These are phyloP conservation scores for Sphaeridia pumilis DNA, from an alignment of 2,888 invertebrate species.

Conservation along the genomic window DNA sequence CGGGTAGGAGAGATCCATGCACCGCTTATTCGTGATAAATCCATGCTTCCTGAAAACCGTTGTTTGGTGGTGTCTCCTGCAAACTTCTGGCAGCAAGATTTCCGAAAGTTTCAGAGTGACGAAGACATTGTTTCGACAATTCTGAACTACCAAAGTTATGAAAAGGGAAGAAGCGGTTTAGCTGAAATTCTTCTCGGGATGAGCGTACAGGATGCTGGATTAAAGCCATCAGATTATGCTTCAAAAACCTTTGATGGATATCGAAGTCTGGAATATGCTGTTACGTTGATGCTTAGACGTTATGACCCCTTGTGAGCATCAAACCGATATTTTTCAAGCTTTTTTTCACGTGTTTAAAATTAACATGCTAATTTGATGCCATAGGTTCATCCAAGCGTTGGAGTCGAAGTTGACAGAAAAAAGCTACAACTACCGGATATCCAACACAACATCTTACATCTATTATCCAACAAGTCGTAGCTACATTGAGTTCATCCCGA, in stretches of 20 bases:
- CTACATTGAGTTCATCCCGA: conserved; percentile 68
- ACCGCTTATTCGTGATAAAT: conserved; percentile 47
- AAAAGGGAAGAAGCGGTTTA: conserved; percentile 69
- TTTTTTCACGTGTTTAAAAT: neutral
- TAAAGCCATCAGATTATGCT: conserved; percentile 74
- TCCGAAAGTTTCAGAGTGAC: conserved; percentile 65
- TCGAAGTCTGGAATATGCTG: conserved; percentile 74
- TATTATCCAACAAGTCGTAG: conserved; percentile 84
- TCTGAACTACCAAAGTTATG: conserved; percentile 65
- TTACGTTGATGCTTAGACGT: conserved; percentile 67
- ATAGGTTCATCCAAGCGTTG: conserved; percentile 14
- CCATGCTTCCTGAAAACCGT: conserved; percentile 74
- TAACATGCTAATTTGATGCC: neutral
- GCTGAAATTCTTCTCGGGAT: conserved; percentile 88
- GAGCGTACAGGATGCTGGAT: conserved; percentile 76
- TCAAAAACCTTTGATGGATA: conserved; percentile 49
- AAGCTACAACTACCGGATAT: conserved; percentile 19
- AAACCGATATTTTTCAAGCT: neutral
- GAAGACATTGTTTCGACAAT: conserved; percentile 67
- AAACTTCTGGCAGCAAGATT: conserved; percentile 81
- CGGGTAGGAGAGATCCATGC: conserved; percentile 49
- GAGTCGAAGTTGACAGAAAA: conserved; percentile 16
- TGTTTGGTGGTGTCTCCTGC: conserved; percentile 86
- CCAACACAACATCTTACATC: conserved; percentile 52
- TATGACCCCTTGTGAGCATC: conserved; percentile 25